Conservation (phyloP, 2,113 vertebrate genomes). For the Numida meleagris region DNA sequence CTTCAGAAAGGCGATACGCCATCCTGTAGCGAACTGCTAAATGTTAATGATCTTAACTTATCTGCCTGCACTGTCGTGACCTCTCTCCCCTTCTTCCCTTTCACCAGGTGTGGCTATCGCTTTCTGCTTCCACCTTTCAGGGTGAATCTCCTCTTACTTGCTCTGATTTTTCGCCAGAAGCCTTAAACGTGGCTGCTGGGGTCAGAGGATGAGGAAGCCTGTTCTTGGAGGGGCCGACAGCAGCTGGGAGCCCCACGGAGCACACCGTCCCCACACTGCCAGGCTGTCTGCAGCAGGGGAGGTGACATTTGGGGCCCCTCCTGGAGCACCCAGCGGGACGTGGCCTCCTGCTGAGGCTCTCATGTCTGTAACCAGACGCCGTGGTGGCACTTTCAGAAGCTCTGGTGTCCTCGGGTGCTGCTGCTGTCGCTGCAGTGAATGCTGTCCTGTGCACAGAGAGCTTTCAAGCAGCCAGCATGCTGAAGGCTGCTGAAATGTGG, state of each 20-base stretch:
- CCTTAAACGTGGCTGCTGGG: neutral
- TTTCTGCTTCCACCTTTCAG: neutral
- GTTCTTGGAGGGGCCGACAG: no score
- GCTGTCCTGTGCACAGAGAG: neutral
- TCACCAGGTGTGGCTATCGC: neutral
- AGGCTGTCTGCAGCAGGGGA: no score
- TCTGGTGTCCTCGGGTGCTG: neutral
- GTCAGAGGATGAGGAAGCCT: no score
- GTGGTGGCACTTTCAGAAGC: neutral
- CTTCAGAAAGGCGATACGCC: neutral
- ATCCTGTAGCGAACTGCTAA: neutral
- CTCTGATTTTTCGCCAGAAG: neutral
- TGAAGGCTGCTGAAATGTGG: accelerated
- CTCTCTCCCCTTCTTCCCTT: conserved; percentile 33
- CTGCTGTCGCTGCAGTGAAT: accelerated
- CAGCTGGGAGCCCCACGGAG: neutral
- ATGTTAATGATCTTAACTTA: neutral
- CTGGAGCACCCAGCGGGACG: neutral
- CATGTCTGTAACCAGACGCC: neutral
- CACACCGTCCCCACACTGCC: no score
- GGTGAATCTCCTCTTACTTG: neutral
- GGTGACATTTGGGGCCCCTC: neutral
- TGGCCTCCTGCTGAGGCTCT: neutral
- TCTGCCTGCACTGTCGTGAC: neutral
- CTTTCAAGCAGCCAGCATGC: neutral